Evolutionary conservation across 1,140 invertebrate genomes (phyloP).

Genomic region (Brachionus plicatilis): DNA sequence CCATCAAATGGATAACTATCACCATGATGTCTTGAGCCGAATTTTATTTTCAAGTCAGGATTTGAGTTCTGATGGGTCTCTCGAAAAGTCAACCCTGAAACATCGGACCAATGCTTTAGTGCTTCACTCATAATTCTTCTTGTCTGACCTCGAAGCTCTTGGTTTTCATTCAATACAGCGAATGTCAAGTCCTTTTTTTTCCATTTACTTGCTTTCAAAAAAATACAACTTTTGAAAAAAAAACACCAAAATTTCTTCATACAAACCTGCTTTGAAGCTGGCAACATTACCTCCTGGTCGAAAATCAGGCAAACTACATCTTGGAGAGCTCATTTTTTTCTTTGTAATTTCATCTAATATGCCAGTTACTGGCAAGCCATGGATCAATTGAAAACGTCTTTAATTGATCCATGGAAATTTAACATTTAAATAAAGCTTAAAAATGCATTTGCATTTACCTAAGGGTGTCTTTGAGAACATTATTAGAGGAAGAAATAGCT

Average conservation of each 20-base stretch:
- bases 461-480: neutral
- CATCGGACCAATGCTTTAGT: slow-evolving; percentile 21
- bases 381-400: slow-evolving; percentile 10
- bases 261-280: neutral
- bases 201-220: neutral
- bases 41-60: slow-evolving; percentile 28
- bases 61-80: neutral
- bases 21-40: slow-evolving; percentile 20
- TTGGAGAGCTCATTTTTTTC: neutral
- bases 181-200: slow-evolving; percentile 24
- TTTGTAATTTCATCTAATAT: neutral
- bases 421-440: neutral
- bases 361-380: slow-evolving; percentile 7
- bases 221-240: neutral
- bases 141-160: slow-evolving; percentile 4
- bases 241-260: neutral
- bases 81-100: neutral
- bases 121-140: neutral
- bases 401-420: too few relatives aligned
- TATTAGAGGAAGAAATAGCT: neutral
- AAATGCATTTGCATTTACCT: neutral
- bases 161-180: slow-evolving; percentile 2
- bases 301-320: slow-evolving; percentile 32
- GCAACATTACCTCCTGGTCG: neutral
- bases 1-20: slow-evolving; percentile 46